Conservation (phyloP, 2,888 invertebrate species). For the Nephrocerus scutellatus region DNA sequence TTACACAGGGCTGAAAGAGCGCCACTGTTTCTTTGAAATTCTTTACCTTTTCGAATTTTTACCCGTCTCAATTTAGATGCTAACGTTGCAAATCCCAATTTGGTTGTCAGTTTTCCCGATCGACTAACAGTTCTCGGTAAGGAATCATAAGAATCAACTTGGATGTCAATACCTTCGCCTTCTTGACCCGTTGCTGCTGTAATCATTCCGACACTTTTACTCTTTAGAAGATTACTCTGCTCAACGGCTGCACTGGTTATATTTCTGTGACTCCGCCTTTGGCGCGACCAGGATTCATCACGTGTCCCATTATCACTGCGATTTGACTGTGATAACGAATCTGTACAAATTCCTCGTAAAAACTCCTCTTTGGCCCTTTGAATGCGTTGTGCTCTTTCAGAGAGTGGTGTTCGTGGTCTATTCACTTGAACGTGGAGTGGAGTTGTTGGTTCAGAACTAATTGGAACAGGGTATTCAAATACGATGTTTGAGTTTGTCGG, state of each 20-base stretch:
- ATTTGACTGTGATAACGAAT: slow-evolving; percentile 22
- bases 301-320: slow-evolving; percentile 23
- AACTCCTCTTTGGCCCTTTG: slow-evolving; percentile 68
- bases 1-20: slow-evolving; percentile 65
- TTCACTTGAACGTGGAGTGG: slow-evolving; percentile 25
- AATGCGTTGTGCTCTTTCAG: slow-evolving; percentile 54
- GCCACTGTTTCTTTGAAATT: slow-evolving; percentile 32
- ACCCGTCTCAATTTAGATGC: slow-evolving; percentile 57
- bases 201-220: slow-evolving; percentile 73
- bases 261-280: slow-evolving; percentile 54
- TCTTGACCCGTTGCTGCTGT: slow-evolving; percentile 30
- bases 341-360: slow-evolving; percentile 48
- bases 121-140: slow-evolving; percentile 36
- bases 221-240: slow-evolving; percentile 57
- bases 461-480: slow-evolving; percentile 27
- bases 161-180: neutral
- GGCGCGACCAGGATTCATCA: slow-evolving; percentile 24
- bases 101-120: slow-evolving; percentile 42
- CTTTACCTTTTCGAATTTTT: slow-evolving; percentile 45
- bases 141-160: neutral
- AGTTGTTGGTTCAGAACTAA: slow-evolving; percentile 27
- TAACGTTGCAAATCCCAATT: slow-evolving; percentile 52
- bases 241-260: slow-evolving; percentile 52
- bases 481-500: slow-evolving; percentile 30
- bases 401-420: slow-evolving; percentile 39